Percentiles rank a stretch among this genome's conserved stretches.
phyloP scores from a whole-genome alignment of 2,113 vertebrate species.

The Trachemys scripta region DNA sequence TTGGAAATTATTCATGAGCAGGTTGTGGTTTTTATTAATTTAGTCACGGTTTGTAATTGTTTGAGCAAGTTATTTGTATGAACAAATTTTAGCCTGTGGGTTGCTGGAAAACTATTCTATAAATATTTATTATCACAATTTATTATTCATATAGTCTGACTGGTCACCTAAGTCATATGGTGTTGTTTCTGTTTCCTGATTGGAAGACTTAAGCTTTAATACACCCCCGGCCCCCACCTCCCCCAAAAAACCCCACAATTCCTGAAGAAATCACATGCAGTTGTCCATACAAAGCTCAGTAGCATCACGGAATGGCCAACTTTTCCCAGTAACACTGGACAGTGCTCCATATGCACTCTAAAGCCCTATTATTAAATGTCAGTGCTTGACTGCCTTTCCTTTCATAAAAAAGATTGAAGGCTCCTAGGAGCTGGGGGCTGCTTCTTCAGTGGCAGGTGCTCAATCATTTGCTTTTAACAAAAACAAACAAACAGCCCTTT shows the following conservation, averaged over 20 bases:
- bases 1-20: not conserved
- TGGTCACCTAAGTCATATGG: not conserved
- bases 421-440: too few relatives aligned
- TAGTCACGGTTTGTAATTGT: not conserved
- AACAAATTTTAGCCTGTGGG: not conserved
- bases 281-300: not conserved
- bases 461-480: too few relatives aligned
- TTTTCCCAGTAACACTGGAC: not conserved
- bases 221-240: too few relatives aligned
- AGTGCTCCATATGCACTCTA: too few relatives aligned
- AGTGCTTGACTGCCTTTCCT: too few relatives aligned
- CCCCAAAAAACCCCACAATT: not conserved
- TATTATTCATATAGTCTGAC: not conserved
- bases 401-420: too few relatives aligned
- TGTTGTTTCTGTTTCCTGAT: not conserved
- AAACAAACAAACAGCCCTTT: too few relatives aligned
- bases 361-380: too few relatives aligned
- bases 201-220: not conserved
- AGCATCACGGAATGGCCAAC: not conserved
- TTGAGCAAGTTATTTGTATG: not conserved
- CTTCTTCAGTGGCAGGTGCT: too few relatives aligned
- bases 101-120: not conserved
- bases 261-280: not conserved
- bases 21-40: not conserved
- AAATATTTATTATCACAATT: not conserved